Conservation (phyloP, 2,113 vertebrate genomes). For the Phrynocephalus versicolor region DNA sequence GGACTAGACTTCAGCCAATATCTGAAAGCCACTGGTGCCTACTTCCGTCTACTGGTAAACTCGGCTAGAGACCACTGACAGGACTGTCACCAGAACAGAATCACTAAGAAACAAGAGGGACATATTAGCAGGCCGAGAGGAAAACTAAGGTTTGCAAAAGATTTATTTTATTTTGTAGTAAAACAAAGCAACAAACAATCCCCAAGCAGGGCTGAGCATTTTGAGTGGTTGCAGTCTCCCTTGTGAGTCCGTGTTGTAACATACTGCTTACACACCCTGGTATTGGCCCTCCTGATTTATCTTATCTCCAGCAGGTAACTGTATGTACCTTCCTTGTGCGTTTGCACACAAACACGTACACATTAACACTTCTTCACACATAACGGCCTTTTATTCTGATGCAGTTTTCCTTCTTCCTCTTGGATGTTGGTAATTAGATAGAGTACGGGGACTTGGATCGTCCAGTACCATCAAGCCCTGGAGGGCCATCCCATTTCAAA, state of each 20-base stretch:
- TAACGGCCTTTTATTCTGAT: not conserved
- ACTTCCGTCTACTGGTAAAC: no score
- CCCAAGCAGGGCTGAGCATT: not conserved
- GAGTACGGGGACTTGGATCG: constrained; percentile 86
- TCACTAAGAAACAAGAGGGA: not conserved
- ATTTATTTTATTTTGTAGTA: no score
- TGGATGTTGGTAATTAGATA: constrained; percentile 68
- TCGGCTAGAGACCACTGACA: not conserved
- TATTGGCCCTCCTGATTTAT: constrained; percentile 21
- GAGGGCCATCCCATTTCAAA: constrained; percentile 75
- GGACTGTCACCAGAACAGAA: not conserved
- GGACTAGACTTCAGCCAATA: no score
- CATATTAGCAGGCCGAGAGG: not conserved
- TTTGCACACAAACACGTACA: not conserved
- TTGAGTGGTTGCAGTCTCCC: not conserved
- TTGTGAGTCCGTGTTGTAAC: not conserved
- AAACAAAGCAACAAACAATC: not conserved
- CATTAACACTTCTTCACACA: not conserved
- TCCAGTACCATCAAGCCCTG: constrained; percentile 69
- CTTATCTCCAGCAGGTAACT: not conserved
- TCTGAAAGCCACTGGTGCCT: no score
- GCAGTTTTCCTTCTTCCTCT: not conserved
- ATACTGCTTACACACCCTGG: not conserved
- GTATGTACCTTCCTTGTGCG: not conserved
- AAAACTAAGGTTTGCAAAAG: not conserved